Base-by-base conservation (phyloP, 2,113 vertebrate genomes). In the Hipposideros armiger region DNA sequence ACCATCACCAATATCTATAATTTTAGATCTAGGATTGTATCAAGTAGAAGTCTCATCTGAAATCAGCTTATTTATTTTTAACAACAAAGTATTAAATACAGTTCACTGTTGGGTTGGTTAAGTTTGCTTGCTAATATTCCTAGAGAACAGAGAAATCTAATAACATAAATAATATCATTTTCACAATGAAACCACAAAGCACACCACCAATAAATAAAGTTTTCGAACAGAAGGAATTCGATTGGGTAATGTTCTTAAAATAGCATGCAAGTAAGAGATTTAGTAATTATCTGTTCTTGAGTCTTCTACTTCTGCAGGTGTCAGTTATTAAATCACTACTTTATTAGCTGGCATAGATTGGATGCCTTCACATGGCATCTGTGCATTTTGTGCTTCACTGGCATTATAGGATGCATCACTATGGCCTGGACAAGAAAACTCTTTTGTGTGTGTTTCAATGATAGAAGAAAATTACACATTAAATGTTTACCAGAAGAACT, bases 351-450 rank as follows among this genome's bases (percentile, higher is more conserved):
- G 67, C 69, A 90, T 96, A 97, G 76, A 98, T 95, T 97, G 77
- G 80, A 89, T 97, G 88, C 36, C 45, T 97, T 97, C 89, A 97
- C 97, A 97, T 66, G 78, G 60, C 96, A 98, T 96, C 97, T 98
- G 95, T 92, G 96, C 95, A 69, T 91, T 97, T 96, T 97, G 94
- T 97, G 94, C 98, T 97, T 98, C 97, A 90, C 73, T 98, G 96
- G 20, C 80, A 72, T 96, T 98, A 96, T 45, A 97, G 92, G 84
- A 97, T 67, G 69, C 67, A 86, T 97, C 95, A 93, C 86, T 84
- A 81, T 88, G 76, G 96, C 97, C 93, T 98, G 36, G 64, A 81
- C n/a, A 95, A 80, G 82, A 96, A 97, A 98, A 91, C 28, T 97
- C 70, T 94, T 82, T 91, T 83, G 74, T 90, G 80, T 95, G 95